Evolutionary conservation across 2,888 invertebrate species (phyloP), one percentile per base, ranked within the genome.

Genomic region (Tethea ocularis): DNA sequence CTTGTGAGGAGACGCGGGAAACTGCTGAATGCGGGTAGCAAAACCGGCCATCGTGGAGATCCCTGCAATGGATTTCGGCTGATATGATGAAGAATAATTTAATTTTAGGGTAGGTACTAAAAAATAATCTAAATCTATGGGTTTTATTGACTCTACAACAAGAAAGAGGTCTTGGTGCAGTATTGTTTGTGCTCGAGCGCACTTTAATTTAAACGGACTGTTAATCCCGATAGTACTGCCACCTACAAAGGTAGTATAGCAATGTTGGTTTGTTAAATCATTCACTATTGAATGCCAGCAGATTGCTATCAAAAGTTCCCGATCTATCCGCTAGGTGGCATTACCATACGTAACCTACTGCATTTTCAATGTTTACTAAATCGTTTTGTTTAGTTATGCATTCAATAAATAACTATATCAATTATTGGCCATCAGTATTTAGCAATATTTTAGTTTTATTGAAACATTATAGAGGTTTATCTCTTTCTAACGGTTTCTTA

Each of bases 401-500:
- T 23, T 24, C 52, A 26, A 5, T 26, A 26, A 26, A 5, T 52
- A n/a, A n/a, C 0, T 52, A 1, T 20, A 58, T 61, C 59, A 26
- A 59, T 57, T 36, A 53, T 10, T 20, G 17, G 51, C 7, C 38
- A 52, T 55, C 20, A 51, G 17, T 7, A 46, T 13, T 41, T 22
- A 46, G 20, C 2, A 46, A 2, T 3, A 20, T 46, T 20, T 46
- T 20, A 20, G 46, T 6, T 15, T 60, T 38, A 54, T n/a, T 24
- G 36, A 29, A 61, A 58, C 58, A 56, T 56, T 60, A 57, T 2
- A 61, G 62, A 60, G 57, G 66, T 67, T 67, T 76, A 68, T 84
- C 84, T 73, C 79, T 75, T 71, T 84, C 83, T 73, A 65, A 63
- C 74, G 20, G 38, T 59, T 62, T 57, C 65, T 58, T 60, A 66